These are phyloP conservation scores for Leptoteleia sp. DNA, from an alignment of 1,140 invertebrate species.

Conservation along the genomic window DNA sequence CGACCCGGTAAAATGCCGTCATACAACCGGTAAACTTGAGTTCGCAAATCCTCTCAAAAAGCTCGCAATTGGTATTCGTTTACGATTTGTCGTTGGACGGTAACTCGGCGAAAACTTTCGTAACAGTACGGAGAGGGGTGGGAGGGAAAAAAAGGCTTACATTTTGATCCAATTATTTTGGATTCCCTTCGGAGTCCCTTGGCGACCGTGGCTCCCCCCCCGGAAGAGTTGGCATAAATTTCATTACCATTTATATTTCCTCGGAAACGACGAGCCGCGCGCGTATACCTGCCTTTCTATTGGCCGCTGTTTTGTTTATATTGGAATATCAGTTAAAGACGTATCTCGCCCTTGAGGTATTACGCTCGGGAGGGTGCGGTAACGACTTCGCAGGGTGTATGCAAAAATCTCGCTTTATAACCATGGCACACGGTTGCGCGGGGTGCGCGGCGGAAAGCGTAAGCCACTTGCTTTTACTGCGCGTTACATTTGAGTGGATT, in stretches of 20 bases:
- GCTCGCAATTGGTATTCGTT: slow-evolving; percentile 14
- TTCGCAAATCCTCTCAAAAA: slow-evolving; percentile 26
- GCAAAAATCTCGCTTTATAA: slow-evolving; percentile 70
- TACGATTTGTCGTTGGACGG: not conserved
- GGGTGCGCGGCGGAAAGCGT: slow-evolving; percentile 58
- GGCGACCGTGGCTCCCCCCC: no score
- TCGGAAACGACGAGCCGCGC: no score
- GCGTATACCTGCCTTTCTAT: no score
- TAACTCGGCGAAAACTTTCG: not conserved
- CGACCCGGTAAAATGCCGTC: slow-evolving; percentile 31
- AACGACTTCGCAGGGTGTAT: slow-evolving; percentile 60
- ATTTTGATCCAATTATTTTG: no score
- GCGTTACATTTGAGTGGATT: slow-evolving; percentile 68
- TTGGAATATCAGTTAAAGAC: slow-evolving; percentile 43
- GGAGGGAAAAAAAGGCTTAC: no score
- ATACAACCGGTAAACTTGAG: slow-evolving; percentile 21
- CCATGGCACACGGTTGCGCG: slow-evolving; percentile 59
- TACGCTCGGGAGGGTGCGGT: slow-evolving; percentile 39
- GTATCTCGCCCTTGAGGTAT: slow-evolving; percentile 37
- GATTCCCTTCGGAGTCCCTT: no score
- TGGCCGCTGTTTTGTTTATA: slow-evolving; percentile 49
- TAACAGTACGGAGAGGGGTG: not conserved
- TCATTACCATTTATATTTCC: no score
- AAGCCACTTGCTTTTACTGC: slow-evolving; percentile 69
- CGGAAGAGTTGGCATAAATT: no score